Evolutionary conservation across 2,888 invertebrate species (phyloP), one percentile per base, ranked within the genome.

Genomic region (Trypoxylon attenuatum): DNA sequence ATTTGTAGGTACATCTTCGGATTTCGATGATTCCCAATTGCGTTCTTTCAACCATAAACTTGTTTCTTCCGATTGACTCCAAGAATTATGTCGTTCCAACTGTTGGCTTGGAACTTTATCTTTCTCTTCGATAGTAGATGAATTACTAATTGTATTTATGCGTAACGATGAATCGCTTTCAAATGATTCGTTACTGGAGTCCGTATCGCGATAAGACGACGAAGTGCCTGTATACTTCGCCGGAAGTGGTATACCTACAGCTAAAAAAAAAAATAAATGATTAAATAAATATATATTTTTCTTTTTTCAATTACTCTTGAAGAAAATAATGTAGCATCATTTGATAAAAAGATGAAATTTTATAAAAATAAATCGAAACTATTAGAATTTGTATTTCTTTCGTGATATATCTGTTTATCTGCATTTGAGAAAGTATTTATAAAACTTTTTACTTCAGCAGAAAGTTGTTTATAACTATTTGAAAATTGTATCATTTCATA

Each of bases 141-240:
- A 73, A 23, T 71, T 69, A 10, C 57, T 74, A 0, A 80, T 72
- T 21, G 65, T 61, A 42, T 74, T 82, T 13, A 71, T 21, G 1
- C 68, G 72, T 3, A 57, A 68, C 1, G 76, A 76, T 18, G 74
- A 71, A 64, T 84, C 82, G 33, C 82, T 85, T 27, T 82, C 82
- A 3, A 78, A 67, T 0, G 86, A 86, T 58, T 87, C 86, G 29
- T 80, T 85, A 45, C 84, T 86, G 0, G 86, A 86, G 60, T 86
- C 85, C 16, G 81, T 77, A 58, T 81, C 83, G 3, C 80, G 80
- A 55, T 80, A 72, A 0, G 85, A 79, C n/a, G 84, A 82, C 10
- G 84, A 82, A 60, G 15, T 65, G 16, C 69, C 50, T 1, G 75
- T 62, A 6, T 77, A 77, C 0, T 72, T 54, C 13, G 74, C 18